These are phyloP conservation scores for Fragum fragum DNA, from an alignment of 2,888 invertebrate species.

Conservation along the genomic window DNA sequence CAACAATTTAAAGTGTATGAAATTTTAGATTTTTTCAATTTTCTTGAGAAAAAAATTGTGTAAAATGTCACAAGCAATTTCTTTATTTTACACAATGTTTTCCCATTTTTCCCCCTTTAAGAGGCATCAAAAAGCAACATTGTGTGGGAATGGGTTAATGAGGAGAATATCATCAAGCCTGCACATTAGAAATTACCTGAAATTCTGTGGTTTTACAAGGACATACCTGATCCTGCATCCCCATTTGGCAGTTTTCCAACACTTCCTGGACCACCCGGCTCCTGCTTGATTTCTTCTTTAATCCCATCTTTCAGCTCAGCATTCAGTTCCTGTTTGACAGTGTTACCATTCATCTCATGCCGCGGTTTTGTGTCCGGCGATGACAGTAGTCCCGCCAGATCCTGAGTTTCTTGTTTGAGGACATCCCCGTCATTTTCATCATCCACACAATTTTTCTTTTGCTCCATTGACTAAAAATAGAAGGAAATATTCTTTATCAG, in stretches of 20 bases:
- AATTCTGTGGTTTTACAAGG: no score
- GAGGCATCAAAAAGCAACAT: no score
- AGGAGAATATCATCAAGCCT: no score
- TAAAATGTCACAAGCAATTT: no score
- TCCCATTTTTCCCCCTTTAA: no score
- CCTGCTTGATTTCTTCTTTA: conserved; percentile 74
- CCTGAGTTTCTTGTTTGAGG: conserved; percentile 65
- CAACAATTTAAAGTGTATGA: no score
- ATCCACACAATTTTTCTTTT: conserved; percentile 58
- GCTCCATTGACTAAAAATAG: conserved; percentile 62
- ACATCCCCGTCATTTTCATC: conserved; percentile 64
- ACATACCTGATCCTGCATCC: conserved; percentile 62
- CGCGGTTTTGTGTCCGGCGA: conserved; percentile 60
- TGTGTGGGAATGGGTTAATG: no score
- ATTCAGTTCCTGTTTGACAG: conserved; percentile 68
- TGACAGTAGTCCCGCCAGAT: conserved; percentile 61
- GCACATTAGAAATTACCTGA: no score
- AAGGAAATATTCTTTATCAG: no score
- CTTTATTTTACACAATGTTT: no score
- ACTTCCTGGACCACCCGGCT: conserved; percentile 58
- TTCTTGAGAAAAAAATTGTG: no score
- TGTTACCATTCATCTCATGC: conserved; percentile 72
- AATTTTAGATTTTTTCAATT: no score
- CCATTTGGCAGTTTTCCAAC: conserved; percentile 67
- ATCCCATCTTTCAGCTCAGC: conserved; percentile 79